Conservation (phyloP, 2,797 vertebrate species). For the Zenarchopterus dispar region DNA sequence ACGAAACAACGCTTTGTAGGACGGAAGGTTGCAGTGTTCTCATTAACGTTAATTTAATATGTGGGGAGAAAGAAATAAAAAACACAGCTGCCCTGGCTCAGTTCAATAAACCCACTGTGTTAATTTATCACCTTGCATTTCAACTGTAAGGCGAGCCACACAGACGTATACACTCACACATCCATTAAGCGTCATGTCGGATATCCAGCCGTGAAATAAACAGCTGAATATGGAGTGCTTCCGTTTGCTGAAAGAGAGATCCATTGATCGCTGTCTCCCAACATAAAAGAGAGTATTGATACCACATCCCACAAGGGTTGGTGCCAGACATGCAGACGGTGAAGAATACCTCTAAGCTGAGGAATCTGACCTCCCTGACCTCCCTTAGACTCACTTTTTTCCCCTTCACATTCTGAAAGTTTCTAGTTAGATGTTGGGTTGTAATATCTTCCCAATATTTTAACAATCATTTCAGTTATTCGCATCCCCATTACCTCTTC, state of each 20-base stretch:
- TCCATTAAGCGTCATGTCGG: conserved; percentile 71
- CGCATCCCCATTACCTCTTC: background rate
- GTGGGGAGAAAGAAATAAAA: background rate
- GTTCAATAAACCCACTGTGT: conserved; percentile 44
- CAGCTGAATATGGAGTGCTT: conserved; percentile 77
- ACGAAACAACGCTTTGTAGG: conserved; percentile 5
- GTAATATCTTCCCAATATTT: background rate
- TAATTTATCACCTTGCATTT: conserved; percentile 68
- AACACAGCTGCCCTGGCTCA: conserved; percentile 9
- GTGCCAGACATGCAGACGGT: conserved; percentile 50
- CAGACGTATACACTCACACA: conserved; percentile 31
- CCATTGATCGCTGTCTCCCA: conserved; percentile 74
- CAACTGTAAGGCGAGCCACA: conserved; percentile 36
- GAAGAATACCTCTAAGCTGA: conserved; percentile 43
- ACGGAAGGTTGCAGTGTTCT: conserved; percentile 5
- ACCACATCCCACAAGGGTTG: conserved; percentile 55
- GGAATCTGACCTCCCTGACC: conserved; percentile 50
- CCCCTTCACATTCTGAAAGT: background rate
- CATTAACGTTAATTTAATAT: conserved; percentile 18
- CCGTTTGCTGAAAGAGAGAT: conserved; percentile 66
- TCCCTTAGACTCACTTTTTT: conserved; percentile 3
- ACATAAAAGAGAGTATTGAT: conserved; percentile 76
- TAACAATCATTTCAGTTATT: background rate
- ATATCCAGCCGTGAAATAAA: conserved; percentile 75
- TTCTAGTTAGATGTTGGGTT: background rate